A percentile compares a stretch with the other conserved stretches of the same genome.
Evolutionary conservation across 2,888 invertebrate genomes (phyloP).

Genomic region (Aphodius granarius): DNA sequence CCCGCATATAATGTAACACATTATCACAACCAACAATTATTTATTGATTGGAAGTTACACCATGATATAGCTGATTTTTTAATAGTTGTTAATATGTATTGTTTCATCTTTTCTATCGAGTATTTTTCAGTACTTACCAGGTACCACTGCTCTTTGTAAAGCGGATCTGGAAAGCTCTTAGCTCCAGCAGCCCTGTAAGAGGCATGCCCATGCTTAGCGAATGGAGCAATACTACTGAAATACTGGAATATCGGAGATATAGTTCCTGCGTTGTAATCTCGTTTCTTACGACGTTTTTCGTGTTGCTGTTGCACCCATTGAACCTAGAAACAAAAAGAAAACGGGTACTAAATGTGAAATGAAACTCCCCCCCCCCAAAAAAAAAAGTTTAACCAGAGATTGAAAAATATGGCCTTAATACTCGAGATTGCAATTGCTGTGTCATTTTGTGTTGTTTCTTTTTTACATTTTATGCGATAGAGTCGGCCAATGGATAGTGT

Average conservation of each 20-base stretch:
- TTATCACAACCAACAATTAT: no score
- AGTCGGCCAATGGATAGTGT: background rate
- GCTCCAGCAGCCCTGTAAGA: slow-evolving; percentile 53
- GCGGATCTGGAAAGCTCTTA: slow-evolving; percentile 81
- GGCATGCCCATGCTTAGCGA: slow-evolving; percentile 53
- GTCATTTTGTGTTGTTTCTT: no score
- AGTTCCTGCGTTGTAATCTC: slow-evolving; percentile 72
- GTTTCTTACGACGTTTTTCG: slow-evolving; percentile 82
- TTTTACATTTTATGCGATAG: background rate
- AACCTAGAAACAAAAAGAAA: slow-evolving; percentile 61
- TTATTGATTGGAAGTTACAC: no score
- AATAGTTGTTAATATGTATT: no score
- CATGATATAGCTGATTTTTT: no score
- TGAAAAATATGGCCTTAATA: no score
- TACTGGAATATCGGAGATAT: slow-evolving; percentile 57
- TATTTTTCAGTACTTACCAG: slow-evolving; percentile 89
- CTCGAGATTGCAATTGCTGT: no score
- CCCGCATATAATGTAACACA: no score
- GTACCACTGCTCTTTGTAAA: slow-evolving; percentile 97
- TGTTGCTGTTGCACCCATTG: slow-evolving; percentile 96
- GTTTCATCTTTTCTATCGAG: no score
- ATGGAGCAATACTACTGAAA: slow-evolving; percentile 55
- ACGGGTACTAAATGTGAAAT: background rate
- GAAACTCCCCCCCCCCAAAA: background rate
- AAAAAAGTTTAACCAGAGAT: slow-evolving; percentile 12